A percentile compares a stretch with the other conserved stretches of the same genome.
Evolutionary conservation across 2,797 vertebrate genomes (phyloP).

Genomic region (Gymnodraco acuticeps): DNA sequence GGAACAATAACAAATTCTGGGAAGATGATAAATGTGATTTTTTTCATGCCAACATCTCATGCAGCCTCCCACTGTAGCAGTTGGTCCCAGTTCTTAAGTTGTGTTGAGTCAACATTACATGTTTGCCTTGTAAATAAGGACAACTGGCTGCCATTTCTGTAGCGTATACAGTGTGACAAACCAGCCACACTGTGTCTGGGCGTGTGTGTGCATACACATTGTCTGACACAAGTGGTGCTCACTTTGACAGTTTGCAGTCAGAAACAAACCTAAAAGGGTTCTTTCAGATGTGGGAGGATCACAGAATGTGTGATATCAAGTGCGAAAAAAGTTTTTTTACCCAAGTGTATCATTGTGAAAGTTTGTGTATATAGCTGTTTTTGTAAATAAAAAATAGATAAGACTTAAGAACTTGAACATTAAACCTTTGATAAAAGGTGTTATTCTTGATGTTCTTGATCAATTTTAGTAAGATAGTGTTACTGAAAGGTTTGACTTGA

Average conservation of each 20-base stretch:
- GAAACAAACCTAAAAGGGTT: conserved; percentile 25
- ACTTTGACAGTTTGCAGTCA: conserved; percentile 50
- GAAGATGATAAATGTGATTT: not conserved
- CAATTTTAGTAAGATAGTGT: no score
- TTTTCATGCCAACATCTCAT: not conserved
- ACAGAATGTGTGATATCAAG: not conserved
- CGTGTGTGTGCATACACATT: conserved; percentile 34
- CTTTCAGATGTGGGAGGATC: not conserved
- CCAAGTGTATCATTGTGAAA: no score
- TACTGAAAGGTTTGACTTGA: no score
- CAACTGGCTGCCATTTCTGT: conserved; percentile 27
- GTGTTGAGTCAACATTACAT: conserved; percentile 4
- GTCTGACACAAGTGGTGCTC: conserved; percentile 46
- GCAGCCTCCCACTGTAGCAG: not conserved
- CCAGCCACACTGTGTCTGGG: conserved; percentile 2
- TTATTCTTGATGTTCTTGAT: no score
- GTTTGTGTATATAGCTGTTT: no score
- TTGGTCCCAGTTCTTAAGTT: conserved; percentile 8
- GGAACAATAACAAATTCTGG: not conserved
- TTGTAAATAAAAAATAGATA: no score
- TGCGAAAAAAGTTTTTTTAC: not conserved
- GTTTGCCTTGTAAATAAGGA: conserved; percentile 39
- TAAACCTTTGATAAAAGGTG: no score
- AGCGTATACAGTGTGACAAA: conserved; percentile 22
- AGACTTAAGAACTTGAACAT: no score